These are phyloP conservation scores for Taenioides sp. DNA, from an alignment of 2,797 vertebrate genomes.

Conservation along the genomic window DNA sequence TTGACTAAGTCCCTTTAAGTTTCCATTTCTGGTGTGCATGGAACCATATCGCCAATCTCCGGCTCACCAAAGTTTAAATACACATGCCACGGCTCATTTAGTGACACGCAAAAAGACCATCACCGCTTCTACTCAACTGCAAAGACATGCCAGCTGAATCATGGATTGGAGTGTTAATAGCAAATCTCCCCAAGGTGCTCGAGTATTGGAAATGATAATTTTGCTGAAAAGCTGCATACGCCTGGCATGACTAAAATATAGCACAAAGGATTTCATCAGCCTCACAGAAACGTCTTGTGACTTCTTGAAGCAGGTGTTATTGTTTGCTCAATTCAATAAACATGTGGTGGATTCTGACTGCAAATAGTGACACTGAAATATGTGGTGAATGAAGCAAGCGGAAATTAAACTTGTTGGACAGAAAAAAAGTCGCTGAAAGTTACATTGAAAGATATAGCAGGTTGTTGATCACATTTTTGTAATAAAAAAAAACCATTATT, in stretches of 20 bases:
- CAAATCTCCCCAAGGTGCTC: conserved; percentile 27
- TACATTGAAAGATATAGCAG: background rate
- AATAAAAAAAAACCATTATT: background rate
- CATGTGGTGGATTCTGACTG: conserved; percentile 32
- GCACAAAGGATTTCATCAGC: conserved; percentile 37
- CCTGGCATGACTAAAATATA: conserved; percentile 20
- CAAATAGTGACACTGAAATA: conserved; percentile 26
- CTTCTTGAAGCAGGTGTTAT: conserved; percentile 55
- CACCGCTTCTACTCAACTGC: conserved; percentile 27
- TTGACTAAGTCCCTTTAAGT: conserved; percentile 53
- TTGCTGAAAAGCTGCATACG: conserved; percentile 38
- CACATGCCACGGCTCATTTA: conserved; percentile 65
- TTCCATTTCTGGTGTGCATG: conserved; percentile 49
- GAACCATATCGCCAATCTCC: conserved; percentile 62
- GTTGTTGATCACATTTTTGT: background rate
- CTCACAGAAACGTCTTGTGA: conserved; percentile 37
- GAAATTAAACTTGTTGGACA: background rate
- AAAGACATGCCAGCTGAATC: conserved; percentile 36
- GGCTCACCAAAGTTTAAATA: conserved; percentile 68
- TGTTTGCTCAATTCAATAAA: conserved; percentile 47
- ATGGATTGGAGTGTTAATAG: conserved; percentile 35
- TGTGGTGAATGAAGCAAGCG: background rate
- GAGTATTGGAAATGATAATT: conserved; percentile 43
- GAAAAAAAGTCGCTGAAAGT: background rate
- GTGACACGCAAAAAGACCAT: conserved; percentile 53